phyloP scores from a whole-genome alignment of 2,888 invertebrate species.

The Iselma pallidipennis region DNA sequence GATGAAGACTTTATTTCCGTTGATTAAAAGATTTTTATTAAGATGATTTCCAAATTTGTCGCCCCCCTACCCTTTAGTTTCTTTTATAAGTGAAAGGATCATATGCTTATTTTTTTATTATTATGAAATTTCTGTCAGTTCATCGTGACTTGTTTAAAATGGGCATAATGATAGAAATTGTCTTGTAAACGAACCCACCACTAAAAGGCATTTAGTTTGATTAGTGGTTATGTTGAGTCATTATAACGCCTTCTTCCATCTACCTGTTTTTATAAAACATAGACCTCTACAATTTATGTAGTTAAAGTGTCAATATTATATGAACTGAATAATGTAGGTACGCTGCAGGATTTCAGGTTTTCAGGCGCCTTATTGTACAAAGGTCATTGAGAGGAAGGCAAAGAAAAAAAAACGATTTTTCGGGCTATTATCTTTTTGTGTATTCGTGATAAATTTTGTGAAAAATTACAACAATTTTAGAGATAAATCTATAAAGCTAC shows the following conservation, averaged over 20 bases:
- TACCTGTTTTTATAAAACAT: not conserved
- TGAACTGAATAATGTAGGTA: not conserved
- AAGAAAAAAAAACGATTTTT: conserved; percentile 1
- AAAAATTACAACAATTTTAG: too few relatives aligned
- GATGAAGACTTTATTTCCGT: too few relatives aligned
- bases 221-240: conserved; percentile 33
- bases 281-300: not conserved
- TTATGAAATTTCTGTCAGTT: too few relatives aligned
- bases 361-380: not conserved
- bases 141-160: not conserved
- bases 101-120: not conserved
- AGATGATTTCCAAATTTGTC: too few relatives aligned
- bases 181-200: conserved; percentile 23
- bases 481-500: too few relatives aligned
- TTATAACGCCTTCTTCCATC: conserved; percentile 28
- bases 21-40: too few relatives aligned
- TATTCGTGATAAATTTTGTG: too few relatives aligned
- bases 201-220: conserved; percentile 35
- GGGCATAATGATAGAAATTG: not conserved
- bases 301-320: not conserved
- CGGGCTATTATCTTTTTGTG: too few relatives aligned
- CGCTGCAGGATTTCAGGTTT: not conserved
- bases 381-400: not conserved
- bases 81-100: not conserved
- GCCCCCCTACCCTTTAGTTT: too few relatives aligned